A percentile compares a stretch with the other conserved stretches of the same genome.
These are phyloP conservation scores for Sebastes elongatus DNA, from an alignment of 2,797 vertebrate genomes.

Conservation along the genomic window DNA sequence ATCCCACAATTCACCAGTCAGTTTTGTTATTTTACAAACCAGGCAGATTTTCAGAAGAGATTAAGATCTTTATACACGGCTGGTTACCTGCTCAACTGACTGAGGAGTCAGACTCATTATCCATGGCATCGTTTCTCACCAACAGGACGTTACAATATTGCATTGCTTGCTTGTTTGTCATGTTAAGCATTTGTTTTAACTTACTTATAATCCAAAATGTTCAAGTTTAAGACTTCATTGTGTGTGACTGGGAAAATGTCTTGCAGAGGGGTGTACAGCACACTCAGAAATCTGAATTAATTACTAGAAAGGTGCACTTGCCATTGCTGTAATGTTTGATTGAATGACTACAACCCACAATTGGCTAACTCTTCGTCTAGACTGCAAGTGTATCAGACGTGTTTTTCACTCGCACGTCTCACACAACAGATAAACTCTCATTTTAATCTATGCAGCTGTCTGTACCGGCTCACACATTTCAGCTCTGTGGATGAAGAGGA, in stretches of 20 bases:
- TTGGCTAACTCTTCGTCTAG: neutral
- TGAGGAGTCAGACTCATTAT: neutral
- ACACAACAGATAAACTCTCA: neutral
- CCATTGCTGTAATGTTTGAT: neutral
- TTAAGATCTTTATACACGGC: neutral
- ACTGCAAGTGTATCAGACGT: neutral
- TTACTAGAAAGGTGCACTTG: neutral
- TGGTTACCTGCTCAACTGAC: neutral
- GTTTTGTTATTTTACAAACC: neutral
- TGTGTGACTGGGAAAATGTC: neutral
- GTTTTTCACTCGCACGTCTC: neutral
- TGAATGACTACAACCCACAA: neutral
- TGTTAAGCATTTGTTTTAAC: neutral
- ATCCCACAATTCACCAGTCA: constrained; percentile 7
- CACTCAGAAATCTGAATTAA: neutral
- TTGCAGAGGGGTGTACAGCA: neutral
- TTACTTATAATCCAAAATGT: neutral
- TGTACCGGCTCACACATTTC: neutral
- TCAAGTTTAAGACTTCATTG: neutral
- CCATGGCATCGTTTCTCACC: neutral
- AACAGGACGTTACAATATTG: neutral
- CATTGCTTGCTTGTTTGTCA: neutral
- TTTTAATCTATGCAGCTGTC: neutral
- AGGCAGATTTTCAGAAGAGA: neutral
- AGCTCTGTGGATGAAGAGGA: neutral